A percentile compares a stretch with the other conserved stretches of the same genome.
phyloP scores from a whole-genome alignment of 2,888 invertebrate species.

The Rotaria socialis region DNA sequence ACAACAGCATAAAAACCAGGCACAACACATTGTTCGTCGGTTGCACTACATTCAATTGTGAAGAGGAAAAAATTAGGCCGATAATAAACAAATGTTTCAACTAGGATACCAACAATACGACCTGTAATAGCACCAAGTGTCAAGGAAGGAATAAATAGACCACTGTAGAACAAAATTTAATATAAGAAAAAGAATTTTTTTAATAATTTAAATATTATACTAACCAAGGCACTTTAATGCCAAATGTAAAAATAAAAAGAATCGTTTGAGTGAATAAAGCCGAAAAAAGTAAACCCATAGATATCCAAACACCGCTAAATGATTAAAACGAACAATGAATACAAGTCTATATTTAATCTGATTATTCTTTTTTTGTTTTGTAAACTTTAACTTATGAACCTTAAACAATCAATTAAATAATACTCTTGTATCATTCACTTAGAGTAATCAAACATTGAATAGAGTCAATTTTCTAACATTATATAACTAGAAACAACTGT shows the following conservation, averaged over 20 bases:
- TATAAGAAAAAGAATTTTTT: not conserved
- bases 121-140: constrained; percentile 92
- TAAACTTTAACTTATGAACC: too few relatives aligned
- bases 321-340: not conserved
- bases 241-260: constrained; percentile 94
- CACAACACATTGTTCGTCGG: constrained; percentile 85
- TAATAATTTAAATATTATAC: not conserved
- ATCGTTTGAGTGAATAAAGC: constrained; percentile 82
- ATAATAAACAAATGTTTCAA: constrained; percentile 79
- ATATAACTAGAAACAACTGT: too few relatives aligned
- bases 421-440: too few relatives aligned
- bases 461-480: too few relatives aligned
- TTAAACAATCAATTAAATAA: too few relatives aligned
- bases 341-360: not conserved
- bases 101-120: constrained; percentile 86
- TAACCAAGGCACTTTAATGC: constrained; percentile 79
- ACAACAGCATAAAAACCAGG: constrained; percentile 98
- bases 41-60: constrained; percentile 51
- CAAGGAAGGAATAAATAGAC: constrained; percentile 92
- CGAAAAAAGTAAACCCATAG: constrained; percentile 80
- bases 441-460: too few relatives aligned
- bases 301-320: constrained; percentile 79
- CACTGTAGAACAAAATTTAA: constrained; percentile 61
- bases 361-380: too few relatives aligned
- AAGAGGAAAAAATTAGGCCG: constrained; percentile 44